Evolutionary conservation across 2,113 vertebrate genomes (phyloP).

Genomic region (Gymnarchus niloticus): DNA sequence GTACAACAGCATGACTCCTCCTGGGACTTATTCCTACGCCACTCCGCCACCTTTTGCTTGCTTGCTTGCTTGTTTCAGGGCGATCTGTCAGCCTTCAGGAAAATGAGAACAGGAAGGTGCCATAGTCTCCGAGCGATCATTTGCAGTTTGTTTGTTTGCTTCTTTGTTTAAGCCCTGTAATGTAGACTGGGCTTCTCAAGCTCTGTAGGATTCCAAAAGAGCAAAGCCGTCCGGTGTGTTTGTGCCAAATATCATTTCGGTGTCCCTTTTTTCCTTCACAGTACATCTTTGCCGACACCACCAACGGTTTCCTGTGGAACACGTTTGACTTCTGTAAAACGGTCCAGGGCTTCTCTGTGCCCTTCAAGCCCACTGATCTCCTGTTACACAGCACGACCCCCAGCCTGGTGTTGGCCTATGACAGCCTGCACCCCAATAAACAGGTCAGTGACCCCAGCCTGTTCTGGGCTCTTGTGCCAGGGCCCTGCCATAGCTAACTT

Average conservation of each 20-base stretch:
- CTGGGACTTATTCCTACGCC: not conserved
- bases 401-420: conserved; percentile 82
- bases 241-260: not conserved
- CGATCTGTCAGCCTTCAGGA: not conserved
- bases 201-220: not conserved
- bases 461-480: not conserved
- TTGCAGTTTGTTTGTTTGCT: not conserved
- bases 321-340: conserved; percentile 85
- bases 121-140: not conserved
- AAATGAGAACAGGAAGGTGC: not conserved
- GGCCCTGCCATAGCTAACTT: not conserved
- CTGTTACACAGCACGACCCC: conserved; percentile 77
- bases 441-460: conserved; percentile 63
- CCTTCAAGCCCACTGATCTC: conserved; percentile 86
- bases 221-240: not conserved
- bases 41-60: not conserved
- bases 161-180: not conserved
- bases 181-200: not conserved
- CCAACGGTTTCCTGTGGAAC: conserved; percentile 84
- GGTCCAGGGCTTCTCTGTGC: conserved; percentile 76
- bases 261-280: conserved; percentile 41
- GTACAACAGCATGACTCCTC: not conserved
- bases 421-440: conserved; percentile 86
- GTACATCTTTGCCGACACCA: conserved; percentile 90
- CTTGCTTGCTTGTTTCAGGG: not conserved